Base-by-base conservation (phyloP, 2,888 invertebrate species). In the Drosophila nr. fundita region DNA sequence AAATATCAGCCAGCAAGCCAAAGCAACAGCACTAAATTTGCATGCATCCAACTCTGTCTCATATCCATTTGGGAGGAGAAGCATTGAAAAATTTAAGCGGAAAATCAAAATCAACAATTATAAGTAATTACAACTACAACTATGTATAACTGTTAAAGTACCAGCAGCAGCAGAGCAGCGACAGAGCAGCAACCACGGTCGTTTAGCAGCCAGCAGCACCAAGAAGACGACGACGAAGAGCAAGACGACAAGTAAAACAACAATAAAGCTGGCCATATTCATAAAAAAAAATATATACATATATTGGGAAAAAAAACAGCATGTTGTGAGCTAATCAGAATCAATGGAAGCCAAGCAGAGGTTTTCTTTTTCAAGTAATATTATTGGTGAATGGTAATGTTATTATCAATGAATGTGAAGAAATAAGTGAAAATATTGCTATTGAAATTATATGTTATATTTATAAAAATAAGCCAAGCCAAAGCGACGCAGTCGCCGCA, bases 281-380 rank as follows among this genome's bases (percentile, higher is more conserved):
- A 79, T 69, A 78, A 62, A 70, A 21, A 68, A 49, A 40, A 48
- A 48, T n/a, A 42, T 48, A 54, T 38, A 40, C 40, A 52, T n/a
- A 42, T 48, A 54, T 42, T 30, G 42, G 29, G 42, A 67, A 73
- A 68, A 78, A 78, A 75, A 73, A 34, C 78, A 82, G 82, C 85
- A 82, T 76, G 82, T 79, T 79, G 80, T 81, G 83, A 83, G 82
- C 83, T 84, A 84, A 84, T 84, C 87, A 83, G 83, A 74, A 77
- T 71, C 73, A 71, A 73, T 62, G 52, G 58, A 62, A 73, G 53
- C 50, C 67, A 64, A 58, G 60, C 61, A 68, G 58, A 75, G 62
- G 59, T 82, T 78, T 80, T 64, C 65, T 73, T 69, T 68, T 65
- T 62, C 48, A 48, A 45, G 30, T 57, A 24, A 24, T 64, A 2